Base-by-base conservation (phyloP, 2,113 vertebrate species). In the Nibea albiflora region DNA sequence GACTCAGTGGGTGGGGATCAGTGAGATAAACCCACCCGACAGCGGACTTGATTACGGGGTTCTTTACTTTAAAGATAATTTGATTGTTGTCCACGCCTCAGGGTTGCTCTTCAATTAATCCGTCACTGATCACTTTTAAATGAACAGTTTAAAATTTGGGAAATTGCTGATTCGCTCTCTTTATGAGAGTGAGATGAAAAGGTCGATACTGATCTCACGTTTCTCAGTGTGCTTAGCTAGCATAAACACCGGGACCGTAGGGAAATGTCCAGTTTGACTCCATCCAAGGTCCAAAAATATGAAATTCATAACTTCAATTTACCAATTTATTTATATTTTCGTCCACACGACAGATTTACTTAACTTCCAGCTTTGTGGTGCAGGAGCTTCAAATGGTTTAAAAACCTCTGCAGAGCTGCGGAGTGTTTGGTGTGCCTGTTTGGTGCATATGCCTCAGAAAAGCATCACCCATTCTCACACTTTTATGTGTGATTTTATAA, bases 401-500 rank as follows among this genome's bases (percentile, higher is more conserved):
- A 54, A 54, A 22, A 52, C 19, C 49, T 52, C 17, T 20, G 50
- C 12, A 52, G 50, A 52, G 6, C 50, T 52, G 2, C 44, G 14
- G 44, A 46, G 44, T 46, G 3, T 46, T 46, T 46, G 42, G 42
- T 31, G 28, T 0, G 28, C 28, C 28, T 31, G 28, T 31, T 31
- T 31, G 73, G 2, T 4, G 1, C 14, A 61, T 58, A 52, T 53
- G 16, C 4, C 24, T 49, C 24, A 15, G 12, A 49, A 50, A 70
- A 44, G 35, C 26, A 50, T 39, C 16, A 49, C 16, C 50, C 47
- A 24, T 17, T 64, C 22, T 26, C 4, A 4, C 61, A 62, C 22
- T 50, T 53, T 73, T 8, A 5, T n/a, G 22, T 68, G 58, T 22
- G 44, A 63, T 22, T 72, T 26, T 61, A 16, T 64, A 46, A 67